A percentile compares a stretch with the other conserved stretches of the same genome.
Evolutionary conservation across 2,113 vertebrate species (phyloP).

Genomic region (Anguilla japonica): DNA sequence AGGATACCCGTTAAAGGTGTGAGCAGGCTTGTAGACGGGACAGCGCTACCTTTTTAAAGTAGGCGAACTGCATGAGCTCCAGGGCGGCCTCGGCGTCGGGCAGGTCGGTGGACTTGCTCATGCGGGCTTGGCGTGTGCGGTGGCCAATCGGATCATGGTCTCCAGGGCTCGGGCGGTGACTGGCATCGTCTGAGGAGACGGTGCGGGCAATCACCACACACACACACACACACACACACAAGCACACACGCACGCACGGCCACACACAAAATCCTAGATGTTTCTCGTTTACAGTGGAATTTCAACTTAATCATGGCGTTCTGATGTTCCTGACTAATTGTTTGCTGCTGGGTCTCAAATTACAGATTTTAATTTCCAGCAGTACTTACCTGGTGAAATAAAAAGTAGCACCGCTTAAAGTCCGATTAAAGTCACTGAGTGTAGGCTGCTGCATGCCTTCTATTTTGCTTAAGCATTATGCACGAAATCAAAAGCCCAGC

Average conservation of each 20-base stretch:
- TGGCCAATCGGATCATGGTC: conserved; percentile 63
- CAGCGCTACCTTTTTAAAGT: conserved; percentile 50
- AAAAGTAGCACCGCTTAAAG: too few relatives aligned
- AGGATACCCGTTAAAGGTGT: not conserved
- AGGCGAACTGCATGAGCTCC: conserved; percentile 61
- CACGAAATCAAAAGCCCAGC: too few relatives aligned
- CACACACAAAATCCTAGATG: not conserved
- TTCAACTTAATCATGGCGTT: too few relatives aligned
- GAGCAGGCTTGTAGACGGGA: too few relatives aligned
- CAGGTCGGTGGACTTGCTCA: conserved; percentile 55
- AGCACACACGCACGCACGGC: not conserved
- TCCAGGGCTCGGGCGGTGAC: conserved; percentile 58
- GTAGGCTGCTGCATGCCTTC: too few relatives aligned
- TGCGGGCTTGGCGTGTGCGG: conserved; percentile 61
- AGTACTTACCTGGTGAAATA: too few relatives aligned
- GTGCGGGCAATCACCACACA: not conserved
- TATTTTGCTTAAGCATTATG: too few relatives aligned
- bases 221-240: not conserved
- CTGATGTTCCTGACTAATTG: too few relatives aligned
- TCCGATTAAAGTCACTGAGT: too few relatives aligned
- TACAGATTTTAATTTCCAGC: too few relatives aligned
- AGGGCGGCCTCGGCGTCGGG: conserved; percentile 60
- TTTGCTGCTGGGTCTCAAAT: too few relatives aligned
- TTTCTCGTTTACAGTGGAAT: not conserved
- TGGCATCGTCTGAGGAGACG: conserved; percentile 56